Evolutionary conservation across 2,797 vertebrate genomes (phyloP).

Genomic region (Carcharodon carcharias): DNA sequence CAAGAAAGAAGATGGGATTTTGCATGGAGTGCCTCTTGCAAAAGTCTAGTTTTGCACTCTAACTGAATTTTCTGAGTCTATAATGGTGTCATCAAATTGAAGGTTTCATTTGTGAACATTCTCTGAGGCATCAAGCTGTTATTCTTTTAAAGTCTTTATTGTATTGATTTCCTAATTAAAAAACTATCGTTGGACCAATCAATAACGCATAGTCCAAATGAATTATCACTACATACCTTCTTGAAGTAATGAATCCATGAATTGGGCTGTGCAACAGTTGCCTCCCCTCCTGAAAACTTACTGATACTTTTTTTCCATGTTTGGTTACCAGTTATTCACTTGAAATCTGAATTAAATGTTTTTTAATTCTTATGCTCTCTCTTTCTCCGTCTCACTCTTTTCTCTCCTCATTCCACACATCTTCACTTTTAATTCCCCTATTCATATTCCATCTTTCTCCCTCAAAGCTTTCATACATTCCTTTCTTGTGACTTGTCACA

Average conservation of each 20-base stretch:
- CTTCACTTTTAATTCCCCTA: background rate
- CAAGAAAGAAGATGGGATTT: background rate
- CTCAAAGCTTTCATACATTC: background rate
- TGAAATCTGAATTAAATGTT: background rate
- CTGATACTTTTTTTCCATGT: background rate
- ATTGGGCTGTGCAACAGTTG: background rate
- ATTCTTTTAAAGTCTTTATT: background rate
- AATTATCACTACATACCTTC: background rate
- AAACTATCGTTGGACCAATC: background rate
- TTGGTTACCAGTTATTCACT: background rate
- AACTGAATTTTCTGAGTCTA: background rate
- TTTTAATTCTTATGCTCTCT: background rate
- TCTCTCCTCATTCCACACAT: background rate
- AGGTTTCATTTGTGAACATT: background rate
- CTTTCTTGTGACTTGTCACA: background rate
- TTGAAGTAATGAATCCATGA: background rate
- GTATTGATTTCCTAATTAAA: background rate
- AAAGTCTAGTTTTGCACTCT: background rate
- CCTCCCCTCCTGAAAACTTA: background rate
- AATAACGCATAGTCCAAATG: background rate
- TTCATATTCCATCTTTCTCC: background rate
- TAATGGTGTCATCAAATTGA: background rate
- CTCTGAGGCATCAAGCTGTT: background rate
- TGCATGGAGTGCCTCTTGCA: background rate
- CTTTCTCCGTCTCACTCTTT: background rate